These are phyloP conservation scores for Magallana angulata DNA, from an alignment of 1,140 invertebrate genomes.

Conservation along the genomic window DNA sequence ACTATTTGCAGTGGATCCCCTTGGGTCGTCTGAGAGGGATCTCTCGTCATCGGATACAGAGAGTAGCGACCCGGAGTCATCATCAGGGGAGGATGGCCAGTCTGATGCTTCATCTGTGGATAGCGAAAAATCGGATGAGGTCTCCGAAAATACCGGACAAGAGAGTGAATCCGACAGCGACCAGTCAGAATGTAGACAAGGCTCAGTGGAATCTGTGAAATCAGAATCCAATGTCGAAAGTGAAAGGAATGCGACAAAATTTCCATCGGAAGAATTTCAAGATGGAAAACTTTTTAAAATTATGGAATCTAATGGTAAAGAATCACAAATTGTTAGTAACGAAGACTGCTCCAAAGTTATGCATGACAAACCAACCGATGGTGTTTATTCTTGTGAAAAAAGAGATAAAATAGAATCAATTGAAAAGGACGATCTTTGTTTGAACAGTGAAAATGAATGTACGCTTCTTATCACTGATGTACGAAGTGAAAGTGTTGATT, in stretches of 20 bases:
- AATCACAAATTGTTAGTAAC: background rate
- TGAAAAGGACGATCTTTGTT: background rate
- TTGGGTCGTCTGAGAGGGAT: conserved; percentile 1
- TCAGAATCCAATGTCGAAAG: background rate
- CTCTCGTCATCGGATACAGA: background rate
- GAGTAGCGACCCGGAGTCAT: background rate
- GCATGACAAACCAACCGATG: background rate
- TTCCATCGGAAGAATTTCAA: background rate
- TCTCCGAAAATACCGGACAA: background rate
- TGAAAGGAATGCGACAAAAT: background rate
- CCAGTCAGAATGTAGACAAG: background rate
- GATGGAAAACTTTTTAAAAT: background rate
- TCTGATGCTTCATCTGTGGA: background rate
- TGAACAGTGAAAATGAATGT: background rate
- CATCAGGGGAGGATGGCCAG: background rate
- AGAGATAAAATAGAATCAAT: background rate
- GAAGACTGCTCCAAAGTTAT: too few relatives aligned
- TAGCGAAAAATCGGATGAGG: background rate
- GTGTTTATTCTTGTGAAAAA: background rate
- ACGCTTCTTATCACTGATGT: background rate
- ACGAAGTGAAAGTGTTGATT: conserved; percentile 5
- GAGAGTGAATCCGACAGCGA: background rate
- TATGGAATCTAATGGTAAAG: background rate
- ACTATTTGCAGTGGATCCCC: background rate
- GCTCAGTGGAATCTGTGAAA: background rate